Evolutionary conservation across 2,888 invertebrate genomes (phyloP), one percentile per base, ranked within the genome.

Genomic region (Eupithecia exiguata): DNA sequence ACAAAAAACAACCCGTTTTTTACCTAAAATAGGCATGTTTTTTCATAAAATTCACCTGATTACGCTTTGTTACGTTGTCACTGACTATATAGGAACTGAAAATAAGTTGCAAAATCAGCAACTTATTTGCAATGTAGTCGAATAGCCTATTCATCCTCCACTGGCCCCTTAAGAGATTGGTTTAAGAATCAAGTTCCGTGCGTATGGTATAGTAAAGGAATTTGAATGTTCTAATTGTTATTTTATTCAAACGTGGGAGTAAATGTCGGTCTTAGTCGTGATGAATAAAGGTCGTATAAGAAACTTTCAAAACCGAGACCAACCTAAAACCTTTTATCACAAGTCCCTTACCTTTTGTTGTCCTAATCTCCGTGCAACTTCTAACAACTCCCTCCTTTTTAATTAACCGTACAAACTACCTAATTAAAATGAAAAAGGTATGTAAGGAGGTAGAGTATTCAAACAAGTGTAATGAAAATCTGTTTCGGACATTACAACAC

Each of bases 331-430:
- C 73, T 79, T 80, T 83, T 74, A 65, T 63, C 63, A 63, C 18
- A 38, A 65, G n/a, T 36, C n/a, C 36, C 38, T 65, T 38, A 65
- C 74, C 71, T 77, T 80, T 82, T 71, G 58, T 80, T 81, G 21
- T 65, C 79, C 74, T 72, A 81, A 82, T 80, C 79, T 78, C 79
- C 71, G 71, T 75, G 77, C 80, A 84, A 83, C 79, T 79, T 68
- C 71, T 73, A 80, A 84, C 82, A 82, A 82, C 79, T 77, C 75
- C 72, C 77, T 78, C 72, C 66, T 76, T 82, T 82, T 82, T 84
- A 84, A 86, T 83, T 82, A 86, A 80, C 75, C 73, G 79, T 81
- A 76, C 74, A 74, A 81, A 79, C 80, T 75, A 75, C 78, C 76
- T 83, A 83, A 80, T 84, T 83, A 81, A 79, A 76, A 77, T 75